Conservation (phyloP, 2,888 invertebrate genomes). For the Amblyteles armatorius region DNA sequence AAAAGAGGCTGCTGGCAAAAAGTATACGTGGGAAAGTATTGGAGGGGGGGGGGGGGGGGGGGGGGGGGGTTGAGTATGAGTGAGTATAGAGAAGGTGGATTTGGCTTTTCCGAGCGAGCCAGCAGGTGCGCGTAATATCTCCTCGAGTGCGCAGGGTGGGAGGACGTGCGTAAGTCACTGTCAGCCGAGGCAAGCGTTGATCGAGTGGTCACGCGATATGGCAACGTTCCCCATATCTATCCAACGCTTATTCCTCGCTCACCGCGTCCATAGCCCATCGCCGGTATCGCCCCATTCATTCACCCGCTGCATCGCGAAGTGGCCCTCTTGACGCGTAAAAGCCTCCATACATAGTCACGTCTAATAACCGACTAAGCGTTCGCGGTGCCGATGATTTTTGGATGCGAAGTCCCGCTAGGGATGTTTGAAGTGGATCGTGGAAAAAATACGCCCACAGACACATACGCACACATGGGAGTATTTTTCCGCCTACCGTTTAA, state of each 20-base stretch:
- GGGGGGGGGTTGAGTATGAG: conserved; percentile 44
- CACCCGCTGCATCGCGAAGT: conserved; percentile 37
- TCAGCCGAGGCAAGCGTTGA: conserved; percentile 80
- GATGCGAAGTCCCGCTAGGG: background rate
- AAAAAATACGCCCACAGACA: background rate
- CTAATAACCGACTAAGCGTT: background rate
- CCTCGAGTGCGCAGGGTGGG: conserved; percentile 71
- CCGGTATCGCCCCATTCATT: conserved; percentile 20
- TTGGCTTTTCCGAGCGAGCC: conserved; percentile 52
- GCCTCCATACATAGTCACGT: background rate
- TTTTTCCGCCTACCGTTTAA: too few relatives aligned
- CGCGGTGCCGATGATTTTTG: background rate
- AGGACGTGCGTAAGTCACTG: conserved; percentile 81
- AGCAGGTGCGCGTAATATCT: conserved; percentile 78
- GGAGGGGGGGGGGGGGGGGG: background rate
- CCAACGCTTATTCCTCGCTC: conserved; percentile 75
- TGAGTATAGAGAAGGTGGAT: conserved; percentile 36
- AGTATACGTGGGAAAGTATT: background rate
- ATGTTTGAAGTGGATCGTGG: background rate
- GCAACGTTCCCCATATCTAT: conserved; percentile 80
- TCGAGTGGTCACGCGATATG: conserved; percentile 82
- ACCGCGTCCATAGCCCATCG: conserved; percentile 9
- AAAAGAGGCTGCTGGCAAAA: conserved; percentile 19
- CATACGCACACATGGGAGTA: too few relatives aligned
- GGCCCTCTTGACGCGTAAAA: conserved; percentile 33